Evolutionary conservation across 2,797 vertebrate genomes (phyloP), one percentile per base, ranked within the genome.

Genomic region (Dromococcyx pavoninus): DNA sequence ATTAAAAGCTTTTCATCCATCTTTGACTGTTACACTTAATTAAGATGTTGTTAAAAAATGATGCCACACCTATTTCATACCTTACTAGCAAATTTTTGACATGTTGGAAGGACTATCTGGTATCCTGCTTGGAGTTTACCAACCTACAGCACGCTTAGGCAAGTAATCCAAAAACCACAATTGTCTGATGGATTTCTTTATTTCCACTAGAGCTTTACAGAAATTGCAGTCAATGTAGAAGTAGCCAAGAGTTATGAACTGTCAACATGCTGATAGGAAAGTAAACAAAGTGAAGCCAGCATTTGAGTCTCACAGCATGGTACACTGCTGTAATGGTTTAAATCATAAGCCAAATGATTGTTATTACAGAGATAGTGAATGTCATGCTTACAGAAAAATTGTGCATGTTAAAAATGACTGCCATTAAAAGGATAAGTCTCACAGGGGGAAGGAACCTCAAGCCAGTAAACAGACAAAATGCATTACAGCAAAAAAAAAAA

Each of bases 321-420:
- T 8, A 74, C 78, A 22, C 66, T 46, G 85, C 85, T 96, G 93
- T 72, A 95, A 96, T 91, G 84, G 82, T 95, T 97, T 97, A 88
- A 94, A 93, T 95, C 89, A 91, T 93, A 92, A 96, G 46, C 70
- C 93, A 96, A 96, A 96, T 96, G 86, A 96, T 95, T 95, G 89
- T 89, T 88, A 95, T 96, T 96, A 90, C 3, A 87, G 90, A 95
- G 80, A 97, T 89, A 94, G 85, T 48, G 89, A 95, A 95, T 94
- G 94, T 84, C 91, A 91, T 86, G 80, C 58, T 92, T 70, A 72
- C 86, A 93, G 93, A 96, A 97, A 94, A 95, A 94, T 82, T 83
- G 50, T 96, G 83, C 92, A 91, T 88, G 82, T 94, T 97, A 97
- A 95, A 95, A 97, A 95, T 94, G 72, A 96, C 90, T 92, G 83